Percentiles rank a stretch among this genome's conserved stretches.
phyloP scores from a whole-genome alignment of 2,113 vertebrate genomes.

The Heloderma charlesbogerti region DNA sequence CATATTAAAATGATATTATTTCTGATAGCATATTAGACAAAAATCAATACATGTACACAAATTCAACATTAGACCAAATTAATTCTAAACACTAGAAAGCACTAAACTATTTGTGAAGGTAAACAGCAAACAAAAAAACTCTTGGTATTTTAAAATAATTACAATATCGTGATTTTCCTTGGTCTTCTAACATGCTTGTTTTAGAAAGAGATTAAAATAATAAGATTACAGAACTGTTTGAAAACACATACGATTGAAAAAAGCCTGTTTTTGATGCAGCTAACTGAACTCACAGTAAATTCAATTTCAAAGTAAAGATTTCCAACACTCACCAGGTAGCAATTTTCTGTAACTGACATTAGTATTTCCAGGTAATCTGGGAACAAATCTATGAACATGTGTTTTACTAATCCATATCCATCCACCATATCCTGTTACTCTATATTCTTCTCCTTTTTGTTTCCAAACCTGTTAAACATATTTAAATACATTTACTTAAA shows the following conservation, averaged over 20 bases:
- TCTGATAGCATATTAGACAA: neutral
- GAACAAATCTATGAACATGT: conserved; percentile 90
- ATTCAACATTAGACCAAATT: neutral
- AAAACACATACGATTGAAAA: neutral
- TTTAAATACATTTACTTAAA: conserved; percentile 5
- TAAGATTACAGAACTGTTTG: neutral
- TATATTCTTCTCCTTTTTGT: conserved; percentile 98
- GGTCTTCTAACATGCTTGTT: neutral
- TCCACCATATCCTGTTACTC: conserved; percentile 96
- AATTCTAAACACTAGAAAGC: neutral
- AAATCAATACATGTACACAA: neutral
- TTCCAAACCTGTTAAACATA: conserved; percentile 91
- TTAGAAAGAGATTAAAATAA: neutral
- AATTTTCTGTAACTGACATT: conserved; percentile 91
- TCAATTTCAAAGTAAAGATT: neutral
- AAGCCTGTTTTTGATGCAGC: neutral
- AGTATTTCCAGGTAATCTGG: conserved; percentile 95
- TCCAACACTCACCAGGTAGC: conserved; percentile 78
- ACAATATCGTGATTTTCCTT: neutral
- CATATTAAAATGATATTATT: neutral
- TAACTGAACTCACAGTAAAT: neutral
- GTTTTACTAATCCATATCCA: conserved; percentile 99
- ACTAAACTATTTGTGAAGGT: neutral
- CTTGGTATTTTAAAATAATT: neutral
- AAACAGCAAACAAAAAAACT: neutral